Evolutionary conservation across 2,113 vertebrate species (phyloP).

Genomic region (Emydocephalus ijimae): DNA sequence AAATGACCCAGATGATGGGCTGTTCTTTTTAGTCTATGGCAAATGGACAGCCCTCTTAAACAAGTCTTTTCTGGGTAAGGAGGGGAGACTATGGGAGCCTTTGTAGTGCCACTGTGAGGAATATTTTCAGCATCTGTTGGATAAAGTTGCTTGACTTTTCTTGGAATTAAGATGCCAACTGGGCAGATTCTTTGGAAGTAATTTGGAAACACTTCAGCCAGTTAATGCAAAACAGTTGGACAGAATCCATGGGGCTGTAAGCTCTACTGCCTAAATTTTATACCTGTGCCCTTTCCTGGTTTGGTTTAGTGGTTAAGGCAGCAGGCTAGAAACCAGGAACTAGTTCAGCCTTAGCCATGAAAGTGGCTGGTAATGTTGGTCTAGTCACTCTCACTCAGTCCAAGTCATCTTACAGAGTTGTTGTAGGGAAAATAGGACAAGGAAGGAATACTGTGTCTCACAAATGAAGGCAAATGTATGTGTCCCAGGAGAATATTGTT

Average conservation of each 20-base stretch:
- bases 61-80: neutral
- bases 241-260: neutral
- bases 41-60: neutral
- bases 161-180: neutral
- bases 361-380: no score
- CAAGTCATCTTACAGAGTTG: no score
- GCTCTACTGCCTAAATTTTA: neutral
- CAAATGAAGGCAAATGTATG: no score
- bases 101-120: neutral
- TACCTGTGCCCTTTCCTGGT: neutral
- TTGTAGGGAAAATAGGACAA: no score
- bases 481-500: no score
- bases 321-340: no score
- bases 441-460: no score
- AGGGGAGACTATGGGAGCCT: neutral
- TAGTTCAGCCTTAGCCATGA: no score
- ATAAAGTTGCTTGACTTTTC: neutral
- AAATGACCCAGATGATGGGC: neutral
- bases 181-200: neutral
- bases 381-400: no score
- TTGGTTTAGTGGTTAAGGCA: no score
- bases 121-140: neutral
- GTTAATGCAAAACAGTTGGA: neutral
- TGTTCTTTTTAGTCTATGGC: neutral
- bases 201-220: neutral